phyloP scores from a whole-genome alignment of 2,113 vertebrate genomes.

The Amphiprion ocellaris region DNA sequence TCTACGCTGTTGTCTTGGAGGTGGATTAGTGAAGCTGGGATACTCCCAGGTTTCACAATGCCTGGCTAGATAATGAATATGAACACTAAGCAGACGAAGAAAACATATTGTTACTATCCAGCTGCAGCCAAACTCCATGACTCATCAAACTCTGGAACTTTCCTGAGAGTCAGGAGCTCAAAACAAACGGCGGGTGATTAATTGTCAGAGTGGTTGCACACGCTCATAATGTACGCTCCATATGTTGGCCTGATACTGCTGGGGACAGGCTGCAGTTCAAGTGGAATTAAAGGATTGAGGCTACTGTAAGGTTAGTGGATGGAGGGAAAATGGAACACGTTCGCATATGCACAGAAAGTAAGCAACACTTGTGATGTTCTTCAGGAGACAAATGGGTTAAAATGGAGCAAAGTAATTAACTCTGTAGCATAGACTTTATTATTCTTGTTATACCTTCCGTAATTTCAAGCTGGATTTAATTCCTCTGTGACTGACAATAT shows the following conservation, averaged over 20 bases:
- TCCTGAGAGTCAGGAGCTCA: conserved; percentile 51
- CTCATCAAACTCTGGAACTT: conserved; percentile 63
- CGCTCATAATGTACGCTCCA: conserved; percentile 21
- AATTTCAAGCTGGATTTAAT: too few species aligned
- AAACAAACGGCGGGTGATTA: conserved; percentile 46
- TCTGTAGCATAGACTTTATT: too few species aligned
- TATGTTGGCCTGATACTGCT: conserved; percentile 19
- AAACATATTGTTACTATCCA: conserved; percentile 60
- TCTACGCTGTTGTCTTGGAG: conserved; percentile 54
- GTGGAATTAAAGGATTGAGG: background rate
- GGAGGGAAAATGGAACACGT: background rate
- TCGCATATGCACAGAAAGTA: background rate
- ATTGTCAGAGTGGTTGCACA: conserved; percentile 30
- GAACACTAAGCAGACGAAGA: conserved; percentile 39
- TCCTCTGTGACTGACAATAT: too few species aligned
- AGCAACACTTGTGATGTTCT: background rate
- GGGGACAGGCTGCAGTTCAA: conserved; percentile 21
- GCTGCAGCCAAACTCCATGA: conserved; percentile 60
- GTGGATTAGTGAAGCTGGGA: conserved; percentile 70
- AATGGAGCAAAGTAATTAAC: too few species aligned
- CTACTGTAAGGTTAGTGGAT: conserved; percentile 6
- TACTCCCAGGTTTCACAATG: conserved; percentile 79
- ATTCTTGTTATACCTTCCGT: too few species aligned
- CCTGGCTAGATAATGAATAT: conserved; percentile 51
- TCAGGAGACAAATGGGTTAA: too few species aligned